Evolutionary conservation across 2,888 invertebrate species (phyloP).

Genomic region (Drosophila eohydei): DNA sequence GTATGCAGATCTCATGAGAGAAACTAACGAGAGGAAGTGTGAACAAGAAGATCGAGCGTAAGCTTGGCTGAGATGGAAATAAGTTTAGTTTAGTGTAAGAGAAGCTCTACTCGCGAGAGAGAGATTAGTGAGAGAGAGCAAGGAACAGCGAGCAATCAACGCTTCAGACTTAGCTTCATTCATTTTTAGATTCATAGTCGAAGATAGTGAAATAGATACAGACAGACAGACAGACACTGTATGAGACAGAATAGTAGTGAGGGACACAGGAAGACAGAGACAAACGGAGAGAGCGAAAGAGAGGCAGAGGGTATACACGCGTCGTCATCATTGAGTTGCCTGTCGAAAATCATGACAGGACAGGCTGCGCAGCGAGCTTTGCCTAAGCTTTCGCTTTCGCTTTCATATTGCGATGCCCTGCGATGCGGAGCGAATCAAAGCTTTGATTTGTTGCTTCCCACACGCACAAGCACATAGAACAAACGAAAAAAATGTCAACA

Average conservation of each 20-base stretch:
- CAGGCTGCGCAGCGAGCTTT: conserved; percentile 9
- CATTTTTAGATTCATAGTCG: too few species aligned
- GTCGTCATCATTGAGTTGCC: not conserved
- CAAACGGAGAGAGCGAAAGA: not conserved
- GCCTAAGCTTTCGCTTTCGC: conserved; percentile 15
- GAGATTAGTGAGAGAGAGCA: too few species aligned
- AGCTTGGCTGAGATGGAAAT: not conserved
- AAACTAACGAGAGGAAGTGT: not conserved
- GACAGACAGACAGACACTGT: not conserved
- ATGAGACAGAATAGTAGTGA: too few species aligned
- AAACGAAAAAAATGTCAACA: conserved; percentile 30
- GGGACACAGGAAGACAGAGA: not conserved
- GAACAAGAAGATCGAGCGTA: not conserved
- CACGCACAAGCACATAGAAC: not conserved
- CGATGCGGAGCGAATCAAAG: conserved; percentile 1
- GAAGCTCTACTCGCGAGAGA: not conserved
- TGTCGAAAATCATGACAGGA: not conserved
- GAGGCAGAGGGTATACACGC: not conserved
- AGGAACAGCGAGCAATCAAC: too few species aligned
- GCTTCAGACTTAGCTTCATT: too few species aligned
- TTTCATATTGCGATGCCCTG: not conserved
- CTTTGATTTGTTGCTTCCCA: conserved; percentile 17
- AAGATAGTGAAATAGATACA: too few species aligned
- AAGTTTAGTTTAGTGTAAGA: not conserved
- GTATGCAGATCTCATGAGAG: not conserved